A percentile compares a stretch with the other conserved stretches of the same genome.
Evolutionary conservation across 1,140 invertebrate genomes (phyloP).

Genomic region (Diabrotica undecimpunctata): DNA sequence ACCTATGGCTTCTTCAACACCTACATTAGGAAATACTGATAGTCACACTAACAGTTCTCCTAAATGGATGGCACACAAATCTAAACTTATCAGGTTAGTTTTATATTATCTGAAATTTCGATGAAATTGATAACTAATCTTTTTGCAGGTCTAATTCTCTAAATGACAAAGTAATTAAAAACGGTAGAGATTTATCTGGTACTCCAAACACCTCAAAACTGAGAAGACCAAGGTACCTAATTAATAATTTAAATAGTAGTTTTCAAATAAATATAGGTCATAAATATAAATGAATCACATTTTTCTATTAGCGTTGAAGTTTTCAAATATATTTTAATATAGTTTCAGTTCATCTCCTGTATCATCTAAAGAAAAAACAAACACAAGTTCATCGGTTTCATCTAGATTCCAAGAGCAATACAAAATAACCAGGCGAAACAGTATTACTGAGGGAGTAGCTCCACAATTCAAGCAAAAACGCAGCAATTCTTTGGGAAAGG

Average conservation of each 20-base stretch:
- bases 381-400: neutral
- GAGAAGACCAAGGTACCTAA: neutral
- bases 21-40: neutral
- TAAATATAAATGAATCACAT: no score
- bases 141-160: neutral
- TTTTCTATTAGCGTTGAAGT: no score
- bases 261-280: no score
- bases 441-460: neutral
- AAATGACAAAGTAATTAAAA: neutral
- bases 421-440: slow-evolving; percentile 10
- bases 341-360: neutral
- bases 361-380: neutral
- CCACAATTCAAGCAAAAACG: neutral
- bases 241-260: no score
- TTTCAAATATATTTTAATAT: neutral
- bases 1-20: slow-evolving; percentile 16
- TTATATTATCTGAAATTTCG: neutral
- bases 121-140: neutral
- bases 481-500: slow-evolving; percentile 15
- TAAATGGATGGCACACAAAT: neutral
- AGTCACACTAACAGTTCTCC: neutral
- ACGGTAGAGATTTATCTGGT: neutral
- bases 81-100: neutral
- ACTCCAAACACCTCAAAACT: neutral
- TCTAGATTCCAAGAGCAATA: neutral